Evolutionary conservation across 2,888 invertebrate species (phyloP).

Genomic region (Lasioglossum pauxillum): DNA sequence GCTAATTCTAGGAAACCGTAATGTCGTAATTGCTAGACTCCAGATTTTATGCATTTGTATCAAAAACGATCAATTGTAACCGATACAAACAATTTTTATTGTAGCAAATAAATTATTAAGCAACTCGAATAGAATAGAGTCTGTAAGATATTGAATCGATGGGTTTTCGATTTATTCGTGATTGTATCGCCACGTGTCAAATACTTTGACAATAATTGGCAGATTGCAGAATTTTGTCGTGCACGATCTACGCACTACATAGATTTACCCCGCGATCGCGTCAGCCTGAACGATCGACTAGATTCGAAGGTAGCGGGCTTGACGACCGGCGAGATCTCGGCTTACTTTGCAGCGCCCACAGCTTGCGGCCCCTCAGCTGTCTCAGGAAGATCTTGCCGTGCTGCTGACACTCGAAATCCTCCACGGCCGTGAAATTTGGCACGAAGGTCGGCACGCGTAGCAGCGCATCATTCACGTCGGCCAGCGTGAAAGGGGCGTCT

Average conservation of each 20-base stretch:
- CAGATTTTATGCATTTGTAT: neutral
- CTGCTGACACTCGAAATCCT: slow-evolving; percentile 88
- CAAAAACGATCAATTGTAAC: neutral
- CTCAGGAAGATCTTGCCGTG: slow-evolving; percentile 89
- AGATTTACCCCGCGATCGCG: neutral
- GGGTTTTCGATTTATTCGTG: no score
- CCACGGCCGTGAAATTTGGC: slow-evolving; percentile 88
- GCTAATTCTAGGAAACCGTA: neutral
- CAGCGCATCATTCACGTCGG: slow-evolving; percentile 87
- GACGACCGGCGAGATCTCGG: neutral
- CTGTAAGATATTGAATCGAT: no score
- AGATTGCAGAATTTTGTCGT: neutral
- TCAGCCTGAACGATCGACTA: neutral
- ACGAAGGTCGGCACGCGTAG: slow-evolving; percentile 88
- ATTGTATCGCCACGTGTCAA: no score
- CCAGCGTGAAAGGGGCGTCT: slow-evolving; percentile 86
- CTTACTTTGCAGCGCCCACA: slow-evolving; percentile 91
- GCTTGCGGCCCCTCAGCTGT: slow-evolving; percentile 88
- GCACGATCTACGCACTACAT: neutral
- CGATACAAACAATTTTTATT: neutral
- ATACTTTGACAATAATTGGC: neutral
- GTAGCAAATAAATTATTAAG: no score
- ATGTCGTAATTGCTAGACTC: neutral
- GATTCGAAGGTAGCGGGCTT: neutral
- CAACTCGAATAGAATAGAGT: no score